A percentile compares a stretch with the other conserved stretches of the same genome.
These are phyloP conservation scores for Myotis yumanensis DNA, from an alignment of 2,113 vertebrate species.

Conservation along the genomic window DNA sequence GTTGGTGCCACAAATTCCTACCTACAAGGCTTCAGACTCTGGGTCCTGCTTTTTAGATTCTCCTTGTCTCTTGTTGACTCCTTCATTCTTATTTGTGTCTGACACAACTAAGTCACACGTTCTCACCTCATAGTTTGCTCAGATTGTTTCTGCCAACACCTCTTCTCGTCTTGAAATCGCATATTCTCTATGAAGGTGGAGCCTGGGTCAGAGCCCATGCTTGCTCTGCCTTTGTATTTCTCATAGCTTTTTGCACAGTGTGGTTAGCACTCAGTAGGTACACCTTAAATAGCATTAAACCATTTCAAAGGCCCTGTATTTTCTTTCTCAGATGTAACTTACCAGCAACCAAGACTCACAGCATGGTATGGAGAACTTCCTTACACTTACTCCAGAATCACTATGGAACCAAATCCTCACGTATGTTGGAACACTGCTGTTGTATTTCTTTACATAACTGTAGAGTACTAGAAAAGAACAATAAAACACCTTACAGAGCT, in stretches of 20 bases:
- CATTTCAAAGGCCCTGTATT: conserved; percentile 64
- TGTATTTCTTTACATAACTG: neutral
- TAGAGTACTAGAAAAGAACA: neutral
- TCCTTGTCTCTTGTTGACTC: neutral
- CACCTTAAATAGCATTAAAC: neutral
- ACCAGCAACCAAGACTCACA: conserved; percentile 94
- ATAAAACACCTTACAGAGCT: neutral
- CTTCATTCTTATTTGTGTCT: neutral
- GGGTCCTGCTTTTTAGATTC: neutral
- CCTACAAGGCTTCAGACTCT: neutral
- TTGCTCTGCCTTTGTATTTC: neutral
- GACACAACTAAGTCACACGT: neutral
- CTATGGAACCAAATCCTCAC: conserved; percentile 91
- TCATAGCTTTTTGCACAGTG: neutral
- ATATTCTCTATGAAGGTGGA: neutral
- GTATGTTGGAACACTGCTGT: conserved; percentile 82
- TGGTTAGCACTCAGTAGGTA: neutral
- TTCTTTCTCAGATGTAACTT: conserved; percentile 87
- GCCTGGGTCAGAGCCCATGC: neutral
- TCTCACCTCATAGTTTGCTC: neutral
- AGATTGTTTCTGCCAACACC: neutral
- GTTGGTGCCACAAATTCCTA: neutral
- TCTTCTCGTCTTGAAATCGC: neutral
- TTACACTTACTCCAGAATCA: conserved; percentile 93
- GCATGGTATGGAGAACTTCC: conserved; percentile 96